Conservation (phyloP, 1,140 invertebrate genomes). For the Pseudomyrmex sp. region DNA sequence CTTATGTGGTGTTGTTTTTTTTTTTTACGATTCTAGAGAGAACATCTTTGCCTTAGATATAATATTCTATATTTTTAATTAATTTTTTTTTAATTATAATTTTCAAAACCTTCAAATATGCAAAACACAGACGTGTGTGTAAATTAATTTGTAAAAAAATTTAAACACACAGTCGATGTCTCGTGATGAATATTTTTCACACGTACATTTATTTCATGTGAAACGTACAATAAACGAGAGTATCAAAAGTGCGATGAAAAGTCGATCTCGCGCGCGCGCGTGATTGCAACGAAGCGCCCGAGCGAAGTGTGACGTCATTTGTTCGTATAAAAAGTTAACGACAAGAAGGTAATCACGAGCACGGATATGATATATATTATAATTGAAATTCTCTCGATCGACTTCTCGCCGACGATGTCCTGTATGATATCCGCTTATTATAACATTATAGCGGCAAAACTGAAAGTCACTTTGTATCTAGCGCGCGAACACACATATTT, state of each 20-base stretch:
- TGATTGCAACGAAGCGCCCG: background rate
- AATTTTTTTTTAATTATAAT: background rate
- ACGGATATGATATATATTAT: constrained; percentile 3
- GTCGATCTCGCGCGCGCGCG: background rate
- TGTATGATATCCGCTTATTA: constrained; percentile 24
- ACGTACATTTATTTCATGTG: background rate
- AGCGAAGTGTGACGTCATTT: background rate
- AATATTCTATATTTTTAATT: too few relatives aligned
- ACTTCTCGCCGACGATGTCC: background rate
- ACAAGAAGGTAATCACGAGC: background rate
- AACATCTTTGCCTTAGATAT: too few relatives aligned
- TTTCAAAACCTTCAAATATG: background rate
- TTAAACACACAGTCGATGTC: background rate
- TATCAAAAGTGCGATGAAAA: background rate
- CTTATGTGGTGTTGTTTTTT: background rate
- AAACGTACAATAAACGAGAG: background rate
- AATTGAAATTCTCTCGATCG: constrained; percentile 20
- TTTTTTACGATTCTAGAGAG: background rate
- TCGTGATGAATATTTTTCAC: background rate
- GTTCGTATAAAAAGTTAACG: constrained; percentile 19
- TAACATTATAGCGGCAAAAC: background rate
- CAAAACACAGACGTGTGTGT: too few relatives aligned
- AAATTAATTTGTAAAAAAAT: too few relatives aligned
- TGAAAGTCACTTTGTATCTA: constrained; percentile 34
- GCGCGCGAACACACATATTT: constrained; percentile 4